phyloP scores from a whole-genome alignment of 1,140 invertebrate genomes.

The Lethrus apterus region DNA sequence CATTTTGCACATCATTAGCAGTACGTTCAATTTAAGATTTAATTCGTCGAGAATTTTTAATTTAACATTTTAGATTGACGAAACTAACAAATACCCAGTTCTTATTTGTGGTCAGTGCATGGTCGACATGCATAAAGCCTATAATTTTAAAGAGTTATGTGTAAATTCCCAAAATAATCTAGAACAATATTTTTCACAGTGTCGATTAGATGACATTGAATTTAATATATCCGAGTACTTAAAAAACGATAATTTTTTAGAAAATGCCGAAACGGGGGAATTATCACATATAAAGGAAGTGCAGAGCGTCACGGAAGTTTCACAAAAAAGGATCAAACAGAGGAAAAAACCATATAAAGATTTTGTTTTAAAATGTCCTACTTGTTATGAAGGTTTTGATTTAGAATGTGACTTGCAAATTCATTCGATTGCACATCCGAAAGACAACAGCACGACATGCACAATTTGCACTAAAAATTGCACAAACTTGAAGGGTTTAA shows the following conservation, averaged over 20 bases:
- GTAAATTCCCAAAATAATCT: slow-evolving; percentile 22
- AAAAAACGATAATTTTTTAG: background rate
- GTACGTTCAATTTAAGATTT: slow-evolving; percentile 15
- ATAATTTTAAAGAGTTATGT: slow-evolving; percentile 26
- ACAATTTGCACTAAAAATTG: slow-evolving; percentile 27
- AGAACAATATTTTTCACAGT: slow-evolving; percentile 18
- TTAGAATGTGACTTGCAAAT: slow-evolving; percentile 22
- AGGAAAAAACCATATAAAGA: background rate
- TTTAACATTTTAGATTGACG: slow-evolving; percentile 20
- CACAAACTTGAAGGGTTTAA: slow-evolving; percentile 23
- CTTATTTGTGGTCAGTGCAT: slow-evolving; percentile 24
- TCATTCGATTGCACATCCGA: slow-evolving; percentile 25
- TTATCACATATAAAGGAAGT: too few relatives aligned
- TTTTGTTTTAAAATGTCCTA: slow-evolving; percentile 7
- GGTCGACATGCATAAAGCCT: slow-evolving; percentile 18
- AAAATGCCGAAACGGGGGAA: background rate
- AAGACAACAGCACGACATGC: slow-evolving; percentile 20
- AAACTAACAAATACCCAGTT: slow-evolving; percentile 19
- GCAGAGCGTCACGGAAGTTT: too few relatives aligned
- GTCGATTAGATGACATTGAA: background rate
- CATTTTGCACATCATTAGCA: slow-evolving; percentile 23
- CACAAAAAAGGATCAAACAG: background rate
- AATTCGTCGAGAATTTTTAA: background rate
- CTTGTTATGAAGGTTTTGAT: slow-evolving; percentile 13
- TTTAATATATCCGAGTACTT: slow-evolving; percentile 2